These are phyloP conservation scores for Prolemur simus DNA, from an alignment of 2,113 vertebrate genomes.

Conservation along the genomic window DNA sequence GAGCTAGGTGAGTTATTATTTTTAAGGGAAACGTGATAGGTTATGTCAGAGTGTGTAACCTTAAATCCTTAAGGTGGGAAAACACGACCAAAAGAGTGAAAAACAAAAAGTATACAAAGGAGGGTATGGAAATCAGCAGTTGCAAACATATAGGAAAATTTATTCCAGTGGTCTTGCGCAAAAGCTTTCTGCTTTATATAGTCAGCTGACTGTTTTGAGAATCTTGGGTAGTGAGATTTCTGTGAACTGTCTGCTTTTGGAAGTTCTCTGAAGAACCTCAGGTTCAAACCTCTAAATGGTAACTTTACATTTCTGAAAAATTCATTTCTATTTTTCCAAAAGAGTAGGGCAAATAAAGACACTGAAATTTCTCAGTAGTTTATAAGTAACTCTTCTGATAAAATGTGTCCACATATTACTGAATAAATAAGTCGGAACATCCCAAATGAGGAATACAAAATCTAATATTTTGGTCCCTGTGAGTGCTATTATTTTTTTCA, in stretches of 20 bases:
- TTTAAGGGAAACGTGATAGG: neutral
- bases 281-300: neutral
- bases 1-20: neutral
- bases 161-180: neutral
- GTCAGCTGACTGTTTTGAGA: too few species aligned
- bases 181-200: neutral
- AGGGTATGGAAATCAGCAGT: fast-evolving
- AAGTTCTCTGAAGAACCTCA: neutral
- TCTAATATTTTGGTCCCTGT: neutral
- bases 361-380: neutral
- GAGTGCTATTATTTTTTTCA: neutral
- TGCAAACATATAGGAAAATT: fast-evolving
- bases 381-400: neutral
- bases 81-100: fast-evolving
- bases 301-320: neutral
- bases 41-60: too few species aligned
- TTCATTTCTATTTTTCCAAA: neutral
- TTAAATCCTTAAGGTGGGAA: neutral
- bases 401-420: neutral
- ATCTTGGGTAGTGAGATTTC: neutral
- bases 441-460: neutral
- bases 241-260: neutral
- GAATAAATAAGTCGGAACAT: neutral
- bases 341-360: neutral
- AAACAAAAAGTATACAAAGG: fast-evolving